A percentile compares a stretch with the other conserved stretches of the same genome.
These are phyloP conservation scores for Cephus runcator DNA, from an alignment of 2,888 invertebrate genomes.

Conservation along the genomic window DNA sequence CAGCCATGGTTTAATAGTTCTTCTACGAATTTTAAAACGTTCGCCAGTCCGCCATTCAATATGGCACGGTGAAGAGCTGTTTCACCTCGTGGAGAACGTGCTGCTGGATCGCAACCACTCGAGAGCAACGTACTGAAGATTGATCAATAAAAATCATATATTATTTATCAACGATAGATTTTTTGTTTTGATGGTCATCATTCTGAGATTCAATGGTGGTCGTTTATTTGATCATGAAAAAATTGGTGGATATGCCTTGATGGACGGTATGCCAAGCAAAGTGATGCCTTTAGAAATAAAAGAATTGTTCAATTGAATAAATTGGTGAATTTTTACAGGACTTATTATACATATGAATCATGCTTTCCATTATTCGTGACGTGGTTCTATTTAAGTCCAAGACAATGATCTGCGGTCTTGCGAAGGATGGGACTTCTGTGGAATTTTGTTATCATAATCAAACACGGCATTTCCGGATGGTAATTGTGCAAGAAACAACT, in stretches of 20 bases:
- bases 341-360: not conserved
- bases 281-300: not conserved
- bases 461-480: not conserved
- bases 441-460: not conserved
- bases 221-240: not conserved
- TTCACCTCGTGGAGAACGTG: constrained; percentile 58
- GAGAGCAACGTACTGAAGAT: constrained; percentile 43
- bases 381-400: not conserved
- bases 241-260: not conserved
- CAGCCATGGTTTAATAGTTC: constrained; percentile 55
- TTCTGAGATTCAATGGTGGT: not conserved
- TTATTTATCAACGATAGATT: not conserved
- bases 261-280: not conserved
- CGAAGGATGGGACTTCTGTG: not conserved
- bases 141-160: not conserved
- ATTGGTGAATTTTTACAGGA: not conserved
- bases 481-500: not conserved
- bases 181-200: not conserved
- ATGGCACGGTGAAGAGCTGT: constrained; percentile 59
- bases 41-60: constrained; percentile 46
- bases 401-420: not conserved
- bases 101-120: constrained; percentile 56
- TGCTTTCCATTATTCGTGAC: not conserved
- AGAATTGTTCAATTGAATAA: not conserved
- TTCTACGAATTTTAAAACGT: constrained; percentile 49